A percentile compares a stretch with the other conserved stretches of the same genome.
Conservation (phyloP, 2,797 vertebrate species). For the Phylloscopus collybita region DNA sequence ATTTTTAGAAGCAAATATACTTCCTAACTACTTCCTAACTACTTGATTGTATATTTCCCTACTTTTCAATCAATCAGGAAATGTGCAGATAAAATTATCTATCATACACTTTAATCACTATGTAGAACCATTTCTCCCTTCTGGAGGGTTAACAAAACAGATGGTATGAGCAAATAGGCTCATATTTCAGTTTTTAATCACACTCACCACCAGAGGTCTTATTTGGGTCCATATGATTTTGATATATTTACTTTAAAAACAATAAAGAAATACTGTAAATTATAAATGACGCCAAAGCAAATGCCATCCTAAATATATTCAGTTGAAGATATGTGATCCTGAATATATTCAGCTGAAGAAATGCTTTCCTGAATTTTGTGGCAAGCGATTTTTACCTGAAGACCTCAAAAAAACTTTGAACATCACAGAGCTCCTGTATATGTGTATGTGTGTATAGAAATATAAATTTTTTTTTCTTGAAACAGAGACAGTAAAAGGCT, state of each 20-base stretch:
- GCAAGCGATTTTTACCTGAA: not conserved
- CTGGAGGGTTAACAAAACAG: constrained; percentile 55
- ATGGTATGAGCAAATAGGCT: constrained; percentile 1
- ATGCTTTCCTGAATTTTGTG: not conserved
- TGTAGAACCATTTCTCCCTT: constrained; percentile 28
- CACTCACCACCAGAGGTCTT: not conserved
- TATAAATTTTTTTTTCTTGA: not conserved
- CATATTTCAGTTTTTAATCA: constrained; percentile 61
- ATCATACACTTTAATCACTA: constrained; percentile 9
- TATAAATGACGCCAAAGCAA: not conserved
- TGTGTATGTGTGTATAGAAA: not conserved
- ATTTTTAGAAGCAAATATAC: not conserved
- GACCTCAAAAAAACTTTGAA: not conserved
- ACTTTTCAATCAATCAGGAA: constrained; percentile 27
- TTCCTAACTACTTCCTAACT: not conserved
- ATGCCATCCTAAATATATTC: not conserved
- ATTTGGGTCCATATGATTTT: not conserved
- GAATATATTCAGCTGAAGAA: not conserved
- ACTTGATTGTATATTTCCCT: not conserved
- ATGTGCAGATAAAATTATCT: constrained; percentile 15
- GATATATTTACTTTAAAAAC: constrained; percentile 11
- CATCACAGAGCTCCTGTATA: not conserved
- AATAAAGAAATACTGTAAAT: not conserved
- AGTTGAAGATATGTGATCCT: not conserved
- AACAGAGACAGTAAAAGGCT: not conserved